phyloP scores from a whole-genome alignment of 2,888 invertebrate genomes.

The Troglohyphantes excavatus region DNA sequence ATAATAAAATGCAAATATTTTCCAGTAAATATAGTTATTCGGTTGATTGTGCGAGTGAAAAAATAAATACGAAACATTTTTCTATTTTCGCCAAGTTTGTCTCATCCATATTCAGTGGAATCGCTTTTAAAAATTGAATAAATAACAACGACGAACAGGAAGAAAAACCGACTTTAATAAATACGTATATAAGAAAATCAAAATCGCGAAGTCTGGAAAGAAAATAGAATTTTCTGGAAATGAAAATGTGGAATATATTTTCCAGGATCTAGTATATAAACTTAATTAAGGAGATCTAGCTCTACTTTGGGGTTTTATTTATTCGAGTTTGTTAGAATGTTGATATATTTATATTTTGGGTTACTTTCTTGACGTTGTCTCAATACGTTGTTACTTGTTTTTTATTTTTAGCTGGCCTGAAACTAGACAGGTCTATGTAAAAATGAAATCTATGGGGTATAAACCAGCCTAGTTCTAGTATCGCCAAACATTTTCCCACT shows the following conservation, averaged over 20 bases:
- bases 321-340: no score
- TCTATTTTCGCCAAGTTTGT: background rate
- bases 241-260: background rate
- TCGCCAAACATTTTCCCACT: no score
- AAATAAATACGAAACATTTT: background rate
- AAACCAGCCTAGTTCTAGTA: no score
- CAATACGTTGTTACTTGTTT: no score
- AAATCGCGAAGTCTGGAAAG: background rate
- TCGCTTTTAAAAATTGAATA: conserved; percentile 2
- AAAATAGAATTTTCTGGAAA: background rate
- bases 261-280: background rate
- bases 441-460: no score
- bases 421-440: no score
- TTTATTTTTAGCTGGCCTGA: no score
- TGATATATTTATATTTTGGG: no score
- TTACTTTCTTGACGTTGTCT: no score
- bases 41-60: background rate
- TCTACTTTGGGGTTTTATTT: background rate
- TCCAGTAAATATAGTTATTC: background rate
- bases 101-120: conserved; percentile 29
- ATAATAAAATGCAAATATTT: conserved; percentile 30
- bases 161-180: background rate
- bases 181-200: conserved; percentile 4
- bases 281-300: background rate
- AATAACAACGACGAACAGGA: background rate